A percentile compares a stretch with the other conserved stretches of the same genome.
phyloP scores from a whole-genome alignment of 2,888 invertebrate genomes.

The Lycaena phlaeas region DNA sequence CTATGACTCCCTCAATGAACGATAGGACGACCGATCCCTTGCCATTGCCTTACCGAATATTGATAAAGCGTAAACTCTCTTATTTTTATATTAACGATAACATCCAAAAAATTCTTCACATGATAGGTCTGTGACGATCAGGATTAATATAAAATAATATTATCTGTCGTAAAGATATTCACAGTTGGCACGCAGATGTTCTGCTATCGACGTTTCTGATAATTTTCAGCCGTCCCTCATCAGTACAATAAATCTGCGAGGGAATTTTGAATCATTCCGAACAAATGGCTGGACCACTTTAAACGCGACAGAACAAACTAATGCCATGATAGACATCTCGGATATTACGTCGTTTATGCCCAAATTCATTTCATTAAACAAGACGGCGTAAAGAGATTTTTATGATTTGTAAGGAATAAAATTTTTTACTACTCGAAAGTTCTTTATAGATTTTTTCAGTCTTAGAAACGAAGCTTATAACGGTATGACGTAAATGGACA shows the following conservation, averaged over 20 bases:
- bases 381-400: background rate
- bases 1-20: too few relatives aligned
- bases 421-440: background rate
- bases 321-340: background rate
- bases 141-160: constrained; percentile 3
- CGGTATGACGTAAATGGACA: too few relatives aligned
- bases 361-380: background rate
- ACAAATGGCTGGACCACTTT: constrained; percentile 5
- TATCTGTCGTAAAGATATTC: background rate
- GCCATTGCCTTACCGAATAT: too few relatives aligned
- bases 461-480: too few relatives aligned
- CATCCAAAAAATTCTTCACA: too few relatives aligned
- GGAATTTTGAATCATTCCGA: constrained; percentile 7
- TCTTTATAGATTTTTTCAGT: too few relatives aligned
- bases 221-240: constrained; percentile 13
- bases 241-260: constrained; percentile 6
- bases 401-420: background rate
- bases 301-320: background rate
- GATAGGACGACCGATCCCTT: too few relatives aligned
- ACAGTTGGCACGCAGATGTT: constrained; percentile 9
- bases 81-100: too few relatives aligned
- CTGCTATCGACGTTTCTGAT: constrained; percentile 15
- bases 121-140: too few relatives aligned
- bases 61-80: too few relatives aligned
- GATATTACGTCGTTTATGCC: constrained; percentile 1